These are phyloP conservation scores for Polyodon spathula DNA, from an alignment of 2,113 vertebrate genomes.

Conservation along the genomic window DNA sequence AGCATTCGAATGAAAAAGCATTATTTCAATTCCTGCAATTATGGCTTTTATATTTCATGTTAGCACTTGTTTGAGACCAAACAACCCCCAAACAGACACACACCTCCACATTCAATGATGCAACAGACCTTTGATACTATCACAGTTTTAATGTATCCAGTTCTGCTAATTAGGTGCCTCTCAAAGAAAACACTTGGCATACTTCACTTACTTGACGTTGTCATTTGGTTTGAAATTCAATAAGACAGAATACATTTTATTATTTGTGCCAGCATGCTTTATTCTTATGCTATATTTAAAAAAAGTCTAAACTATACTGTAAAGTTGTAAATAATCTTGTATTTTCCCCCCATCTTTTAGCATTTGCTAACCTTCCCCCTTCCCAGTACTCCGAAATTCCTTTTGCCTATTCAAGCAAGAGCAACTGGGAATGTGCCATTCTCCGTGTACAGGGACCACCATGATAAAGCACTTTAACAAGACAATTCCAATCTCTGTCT, in stretches of 20 bases:
- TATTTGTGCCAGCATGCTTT: too few relatives aligned
- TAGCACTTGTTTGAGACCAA: slow-evolving; percentile 12
- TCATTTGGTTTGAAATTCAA: too few relatives aligned
- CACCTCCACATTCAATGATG: background rate
- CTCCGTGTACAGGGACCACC: slow-evolving; percentile 39
- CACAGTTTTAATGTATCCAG: too few relatives aligned
- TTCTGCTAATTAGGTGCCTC: too few relatives aligned
- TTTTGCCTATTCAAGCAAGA: slow-evolving; percentile 49
- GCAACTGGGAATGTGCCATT: slow-evolving; percentile 56
- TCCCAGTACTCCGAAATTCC: slow-evolving; percentile 49
- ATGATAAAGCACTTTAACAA: slow-evolving; percentile 39
- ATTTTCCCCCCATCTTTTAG: slow-evolving; percentile 15
- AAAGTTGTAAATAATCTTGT: too few relatives aligned
- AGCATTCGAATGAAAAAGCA: background rate
- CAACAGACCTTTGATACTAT: too few relatives aligned
- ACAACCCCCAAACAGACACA: slow-evolving; percentile 11
- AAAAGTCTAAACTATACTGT: too few relatives aligned
- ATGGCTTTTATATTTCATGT: slow-evolving; percentile 14
- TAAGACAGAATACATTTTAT: too few relatives aligned
- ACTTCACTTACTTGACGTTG: too few relatives aligned
- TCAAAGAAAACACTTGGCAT: too few relatives aligned
- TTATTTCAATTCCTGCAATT: background rate
- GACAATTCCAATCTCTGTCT: slow-evolving; percentile 29
- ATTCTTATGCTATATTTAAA: too few relatives aligned
- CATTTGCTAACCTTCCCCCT: slow-evolving; percentile 39